Conservation (phyloP, 2,113 vertebrate species). For the Pteropus alecto region DNA sequence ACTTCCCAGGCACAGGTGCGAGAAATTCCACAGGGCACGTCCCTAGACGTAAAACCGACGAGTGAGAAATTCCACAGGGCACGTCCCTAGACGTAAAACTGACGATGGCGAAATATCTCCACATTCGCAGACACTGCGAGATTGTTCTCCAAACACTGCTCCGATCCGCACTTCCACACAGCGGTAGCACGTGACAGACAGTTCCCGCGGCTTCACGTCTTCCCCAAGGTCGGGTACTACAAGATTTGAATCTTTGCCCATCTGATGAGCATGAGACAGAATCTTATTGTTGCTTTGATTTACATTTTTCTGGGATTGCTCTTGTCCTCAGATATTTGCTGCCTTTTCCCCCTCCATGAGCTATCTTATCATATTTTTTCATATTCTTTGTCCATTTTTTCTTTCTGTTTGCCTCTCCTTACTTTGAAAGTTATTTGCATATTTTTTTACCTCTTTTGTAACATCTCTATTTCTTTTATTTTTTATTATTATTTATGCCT, state of each 20-base stretch:
- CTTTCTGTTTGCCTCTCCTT: neutral
- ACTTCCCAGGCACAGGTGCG: neutral
- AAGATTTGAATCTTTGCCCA: neutral
- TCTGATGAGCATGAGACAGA: neutral
- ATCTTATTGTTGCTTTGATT: neutral
- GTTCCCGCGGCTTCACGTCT: accelerated
- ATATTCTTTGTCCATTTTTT: neutral
- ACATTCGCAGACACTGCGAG: neutral
- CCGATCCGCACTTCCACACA: neutral
- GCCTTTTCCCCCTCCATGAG: neutral
- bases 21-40: neutral
- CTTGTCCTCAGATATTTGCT: neutral
- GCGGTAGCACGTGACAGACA: too few relatives aligned
- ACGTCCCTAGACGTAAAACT: neutral
- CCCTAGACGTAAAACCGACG: too few relatives aligned
- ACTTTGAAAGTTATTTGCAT: neutral
- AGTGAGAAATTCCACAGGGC: neutral
- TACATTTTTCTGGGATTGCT: neutral
- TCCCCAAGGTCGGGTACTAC: neutral
- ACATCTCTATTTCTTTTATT: too few relatives aligned
- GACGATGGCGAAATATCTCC: neutral
- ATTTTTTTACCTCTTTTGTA: neutral
- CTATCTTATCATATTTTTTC: neutral
- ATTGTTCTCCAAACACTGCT: neutral
- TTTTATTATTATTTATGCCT: too few relatives aligned